These are phyloP conservation scores for Ploceus nigricollis DNA, from an alignment of 2,113 vertebrate genomes.

Conservation along the genomic window DNA sequence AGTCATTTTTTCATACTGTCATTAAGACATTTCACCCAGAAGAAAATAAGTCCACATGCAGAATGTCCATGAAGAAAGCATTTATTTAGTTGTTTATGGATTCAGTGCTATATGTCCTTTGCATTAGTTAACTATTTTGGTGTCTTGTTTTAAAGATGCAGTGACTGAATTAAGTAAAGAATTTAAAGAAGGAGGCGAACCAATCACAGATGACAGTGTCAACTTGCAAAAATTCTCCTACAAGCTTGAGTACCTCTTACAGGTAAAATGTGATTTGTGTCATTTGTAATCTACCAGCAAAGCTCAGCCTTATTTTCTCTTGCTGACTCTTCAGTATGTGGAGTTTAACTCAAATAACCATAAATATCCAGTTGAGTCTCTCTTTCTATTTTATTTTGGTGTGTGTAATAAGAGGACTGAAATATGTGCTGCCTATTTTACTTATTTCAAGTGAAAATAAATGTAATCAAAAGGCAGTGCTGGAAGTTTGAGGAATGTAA, in stretches of 20 bases:
- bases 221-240: conserved; percentile 93
- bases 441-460: background rate
- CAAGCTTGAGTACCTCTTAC: conserved; percentile 93
- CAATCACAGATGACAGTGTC: conserved; percentile 88
- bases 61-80: background rate
- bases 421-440: background rate
- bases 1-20: background rate
- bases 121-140: background rate
- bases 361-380: background rate
- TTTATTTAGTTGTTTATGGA: background rate
- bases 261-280: conserved; percentile 73
- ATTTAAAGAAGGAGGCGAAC: conserved; percentile 86
- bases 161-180: conserved; percentile 87
- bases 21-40: background rate
- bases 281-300: background rate
- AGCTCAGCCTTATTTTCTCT: background rate
- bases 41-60: background rate
- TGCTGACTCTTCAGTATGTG: background rate
- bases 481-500: background rate
- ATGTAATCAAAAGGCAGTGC: background rate
- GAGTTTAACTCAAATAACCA: background rate
- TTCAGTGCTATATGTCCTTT: background rate
- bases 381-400: background rate
- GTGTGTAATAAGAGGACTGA: background rate
- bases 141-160: conserved; percentile 80